These are phyloP conservation scores for Pachyuromys duprasi DNA, from an alignment of 2,797 vertebrate genomes.

Conservation along the genomic window DNA sequence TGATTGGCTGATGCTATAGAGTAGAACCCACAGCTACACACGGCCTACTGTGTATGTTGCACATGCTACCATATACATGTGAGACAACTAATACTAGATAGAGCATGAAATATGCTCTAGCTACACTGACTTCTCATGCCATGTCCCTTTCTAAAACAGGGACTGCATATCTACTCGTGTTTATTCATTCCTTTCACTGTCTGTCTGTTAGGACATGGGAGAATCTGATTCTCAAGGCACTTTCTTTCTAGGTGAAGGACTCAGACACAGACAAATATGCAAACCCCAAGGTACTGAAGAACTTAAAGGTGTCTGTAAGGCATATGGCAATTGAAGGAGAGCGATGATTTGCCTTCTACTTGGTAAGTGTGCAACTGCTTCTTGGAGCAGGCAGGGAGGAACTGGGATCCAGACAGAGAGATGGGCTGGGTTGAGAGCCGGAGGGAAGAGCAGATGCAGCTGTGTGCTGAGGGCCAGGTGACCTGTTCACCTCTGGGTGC, in stretches of 20 bases:
- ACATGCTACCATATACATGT: background rate
- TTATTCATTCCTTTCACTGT: background rate
- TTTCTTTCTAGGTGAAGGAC: background rate
- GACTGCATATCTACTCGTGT: background rate
- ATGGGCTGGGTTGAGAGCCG: background rate
- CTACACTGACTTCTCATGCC: background rate
- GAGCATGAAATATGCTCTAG: background rate
- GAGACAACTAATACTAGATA: background rate
- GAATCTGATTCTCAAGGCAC: background rate
- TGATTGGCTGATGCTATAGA: background rate
- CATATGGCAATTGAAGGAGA: background rate
- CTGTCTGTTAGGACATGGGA: background rate
- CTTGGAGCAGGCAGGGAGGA: background rate
- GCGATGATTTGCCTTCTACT: too few relatives aligned
- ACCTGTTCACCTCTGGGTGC: background rate
- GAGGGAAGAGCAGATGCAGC: conserved; percentile 8
- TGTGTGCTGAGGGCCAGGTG: background rate
- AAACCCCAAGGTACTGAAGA: background rate
- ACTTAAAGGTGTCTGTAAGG: too few relatives aligned
- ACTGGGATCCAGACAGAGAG: background rate
- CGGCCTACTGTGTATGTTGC: background rate
- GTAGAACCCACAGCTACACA: background rate
- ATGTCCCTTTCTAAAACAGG: background rate
- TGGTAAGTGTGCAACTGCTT: background rate
- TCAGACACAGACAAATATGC: background rate